These are phyloP conservation scores for Piaya cayana DNA, from an alignment of 2,113 vertebrate species.

Conservation along the genomic window DNA sequence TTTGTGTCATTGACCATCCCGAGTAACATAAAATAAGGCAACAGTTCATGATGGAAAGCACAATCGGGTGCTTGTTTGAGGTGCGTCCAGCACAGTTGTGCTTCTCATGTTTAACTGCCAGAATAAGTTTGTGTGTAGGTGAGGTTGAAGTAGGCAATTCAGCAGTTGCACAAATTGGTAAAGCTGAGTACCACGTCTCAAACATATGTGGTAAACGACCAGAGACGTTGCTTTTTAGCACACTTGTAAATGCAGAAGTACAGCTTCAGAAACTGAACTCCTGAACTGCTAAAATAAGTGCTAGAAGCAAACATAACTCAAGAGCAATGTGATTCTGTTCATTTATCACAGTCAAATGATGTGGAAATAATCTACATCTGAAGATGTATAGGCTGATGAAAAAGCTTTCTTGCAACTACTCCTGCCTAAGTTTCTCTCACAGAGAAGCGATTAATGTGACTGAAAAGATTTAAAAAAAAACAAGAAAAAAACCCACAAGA, in stretches of 20 bases:
- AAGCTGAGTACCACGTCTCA: background rate
- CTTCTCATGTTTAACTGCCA: accelerated
- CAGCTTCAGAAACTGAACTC: background rate
- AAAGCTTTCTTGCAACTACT: background rate
- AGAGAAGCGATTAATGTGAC: background rate
- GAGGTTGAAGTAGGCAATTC: background rate
- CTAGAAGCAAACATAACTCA: background rate
- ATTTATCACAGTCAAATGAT: background rate
- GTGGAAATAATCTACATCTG: background rate
- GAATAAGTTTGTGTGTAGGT: accelerated
- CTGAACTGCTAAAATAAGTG: too few relatives aligned
- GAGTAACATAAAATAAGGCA: background rate
- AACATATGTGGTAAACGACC: background rate
- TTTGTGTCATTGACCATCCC: accelerated
- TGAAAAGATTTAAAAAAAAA: background rate
- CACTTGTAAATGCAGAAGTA: background rate
- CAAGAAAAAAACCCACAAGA: too few relatives aligned
- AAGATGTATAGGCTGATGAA: background rate
- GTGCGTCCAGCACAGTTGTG: accelerated
- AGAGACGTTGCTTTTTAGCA: background rate
- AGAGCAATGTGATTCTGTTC: background rate
- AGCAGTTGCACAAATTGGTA: background rate
- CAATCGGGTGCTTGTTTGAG: background rate
- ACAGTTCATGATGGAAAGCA: accelerated
- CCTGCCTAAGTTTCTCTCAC: background rate